Evolutionary conservation across 2,888 invertebrate genomes (phyloP).

Genomic region (Toxonevra muliebris): DNA sequence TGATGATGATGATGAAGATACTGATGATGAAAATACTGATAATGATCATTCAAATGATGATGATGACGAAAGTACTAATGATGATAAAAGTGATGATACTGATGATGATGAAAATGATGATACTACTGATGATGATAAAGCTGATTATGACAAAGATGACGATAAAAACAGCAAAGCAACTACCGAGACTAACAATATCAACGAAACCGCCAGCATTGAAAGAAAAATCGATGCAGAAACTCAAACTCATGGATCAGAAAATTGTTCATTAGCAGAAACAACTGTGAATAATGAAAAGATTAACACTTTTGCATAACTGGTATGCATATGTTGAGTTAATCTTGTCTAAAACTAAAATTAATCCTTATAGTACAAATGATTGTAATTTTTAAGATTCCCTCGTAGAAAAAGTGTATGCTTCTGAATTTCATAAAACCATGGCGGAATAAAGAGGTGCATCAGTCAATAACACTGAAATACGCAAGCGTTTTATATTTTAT

Average conservation of each 20-base stretch:
- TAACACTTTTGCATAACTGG: not conserved
- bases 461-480: too few relatives aligned
- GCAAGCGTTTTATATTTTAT: too few relatives aligned
- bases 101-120: conserved; percentile 34
- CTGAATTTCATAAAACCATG: too few relatives aligned
- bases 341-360: too few relatives aligned
- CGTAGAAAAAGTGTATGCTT: too few relatives aligned
- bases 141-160: conserved; percentile 39
- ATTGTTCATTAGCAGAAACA: too few relatives aligned
- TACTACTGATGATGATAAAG: conserved; percentile 34
- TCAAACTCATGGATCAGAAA: conserved; percentile 32
- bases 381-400: too few relatives aligned
- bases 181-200: conserved; percentile 16
- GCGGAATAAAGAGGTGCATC: too few relatives aligned
- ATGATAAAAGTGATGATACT: conserved; percentile 34
- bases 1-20: conserved; percentile 36
- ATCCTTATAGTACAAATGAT: too few relatives aligned
- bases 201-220: conserved; percentile 14
- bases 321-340: too few relatives aligned
- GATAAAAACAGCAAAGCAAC: conserved; percentile 23
- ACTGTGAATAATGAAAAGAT: not conserved
- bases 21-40: conserved; percentile 33
- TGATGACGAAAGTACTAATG: too few relatives aligned
- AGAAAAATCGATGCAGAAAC: conserved; percentile 52
- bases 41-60: conserved; percentile 43